Evolutionary conservation across 2,888 invertebrate species (phyloP).

Genomic region (Bembecia ichneumoniformis): DNA sequence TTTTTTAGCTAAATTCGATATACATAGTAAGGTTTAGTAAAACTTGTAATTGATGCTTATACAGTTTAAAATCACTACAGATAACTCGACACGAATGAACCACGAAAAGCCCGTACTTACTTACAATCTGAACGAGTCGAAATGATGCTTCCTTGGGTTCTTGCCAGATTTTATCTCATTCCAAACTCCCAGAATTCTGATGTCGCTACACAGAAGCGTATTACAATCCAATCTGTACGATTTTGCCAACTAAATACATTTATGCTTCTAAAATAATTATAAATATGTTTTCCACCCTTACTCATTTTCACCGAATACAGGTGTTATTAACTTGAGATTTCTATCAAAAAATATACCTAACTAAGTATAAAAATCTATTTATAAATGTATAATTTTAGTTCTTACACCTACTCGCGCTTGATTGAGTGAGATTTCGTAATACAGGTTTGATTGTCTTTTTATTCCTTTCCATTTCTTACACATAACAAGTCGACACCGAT

Average conservation of each 20-base stretch:
- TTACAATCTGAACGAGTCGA: too few relatives aligned
- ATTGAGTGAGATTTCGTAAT: constrained; percentile 59
- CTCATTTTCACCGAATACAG: too few relatives aligned
- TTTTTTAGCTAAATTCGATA: too few relatives aligned
- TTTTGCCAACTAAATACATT: constrained; percentile 3
- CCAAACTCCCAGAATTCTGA: constrained; percentile 8
- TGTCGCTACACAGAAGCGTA: constrained; percentile 6
- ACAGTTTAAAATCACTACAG: too few relatives aligned
- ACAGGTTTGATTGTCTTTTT: constrained; percentile 56
- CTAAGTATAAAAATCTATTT: constrained; percentile 20
- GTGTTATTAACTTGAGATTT: too few relatives aligned
- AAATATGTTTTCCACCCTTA: too few relatives aligned
- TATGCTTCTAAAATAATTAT: too few relatives aligned
- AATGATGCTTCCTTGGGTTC: too few relatives aligned
- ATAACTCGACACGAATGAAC: too few relatives aligned
- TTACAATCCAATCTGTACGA: not conserved
- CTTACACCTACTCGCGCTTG: constrained; percentile 30
- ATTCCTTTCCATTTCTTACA: constrained; percentile 32
- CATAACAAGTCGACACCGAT: constrained; percentile 67
- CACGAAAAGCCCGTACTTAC: too few relatives aligned
- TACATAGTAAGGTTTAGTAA: too few relatives aligned
- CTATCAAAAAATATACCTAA: not conserved
- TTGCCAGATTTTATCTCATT: not conserved
- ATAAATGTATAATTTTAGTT: constrained; percentile 35
- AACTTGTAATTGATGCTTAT: too few relatives aligned